Percentiles rank a stretch among this genome's conserved stretches.
Evolutionary conservation across 2,113 vertebrate genomes (phyloP).

Genomic region (Mustela lutreola): DNA sequence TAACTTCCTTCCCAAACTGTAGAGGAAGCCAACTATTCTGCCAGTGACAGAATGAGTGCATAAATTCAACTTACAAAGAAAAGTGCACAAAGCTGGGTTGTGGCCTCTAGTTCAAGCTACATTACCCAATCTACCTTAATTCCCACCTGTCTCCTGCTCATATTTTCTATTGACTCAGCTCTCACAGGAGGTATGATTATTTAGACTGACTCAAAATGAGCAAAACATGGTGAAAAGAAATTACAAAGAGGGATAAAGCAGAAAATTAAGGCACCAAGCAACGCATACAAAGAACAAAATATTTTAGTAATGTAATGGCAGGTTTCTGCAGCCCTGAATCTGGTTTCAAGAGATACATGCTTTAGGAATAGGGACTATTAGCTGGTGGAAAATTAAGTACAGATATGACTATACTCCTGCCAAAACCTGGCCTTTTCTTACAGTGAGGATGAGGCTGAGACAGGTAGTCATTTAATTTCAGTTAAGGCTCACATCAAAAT

Average conservation of each 20-base stretch:
- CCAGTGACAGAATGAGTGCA: background rate
- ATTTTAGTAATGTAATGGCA: background rate
- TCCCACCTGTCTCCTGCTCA: background rate
- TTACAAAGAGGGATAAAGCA: conserved; percentile 3
- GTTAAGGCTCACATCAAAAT: background rate
- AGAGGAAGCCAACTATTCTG: background rate
- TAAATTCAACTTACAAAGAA: background rate
- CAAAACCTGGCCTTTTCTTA: background rate
- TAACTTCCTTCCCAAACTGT: background rate
- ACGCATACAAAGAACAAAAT: background rate
- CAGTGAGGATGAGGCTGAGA: background rate
- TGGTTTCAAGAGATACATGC: background rate
- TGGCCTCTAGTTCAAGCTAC: background rate
- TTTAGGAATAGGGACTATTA: background rate
- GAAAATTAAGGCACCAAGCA: background rate
- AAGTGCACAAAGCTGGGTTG: background rate
- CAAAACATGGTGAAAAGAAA: background rate
- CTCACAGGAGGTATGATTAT: background rate
- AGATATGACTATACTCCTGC: background rate
- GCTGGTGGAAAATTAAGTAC: background rate
- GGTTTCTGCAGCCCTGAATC: background rate
- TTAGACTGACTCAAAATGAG: background rate
- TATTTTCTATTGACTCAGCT: background rate
- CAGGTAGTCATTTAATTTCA: conserved; percentile 23
- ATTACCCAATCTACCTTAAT: background rate